phyloP scores from a whole-genome alignment of 37 sponge, comb jelly and placozoan species.

The Chondrosia reniformis region DNA sequence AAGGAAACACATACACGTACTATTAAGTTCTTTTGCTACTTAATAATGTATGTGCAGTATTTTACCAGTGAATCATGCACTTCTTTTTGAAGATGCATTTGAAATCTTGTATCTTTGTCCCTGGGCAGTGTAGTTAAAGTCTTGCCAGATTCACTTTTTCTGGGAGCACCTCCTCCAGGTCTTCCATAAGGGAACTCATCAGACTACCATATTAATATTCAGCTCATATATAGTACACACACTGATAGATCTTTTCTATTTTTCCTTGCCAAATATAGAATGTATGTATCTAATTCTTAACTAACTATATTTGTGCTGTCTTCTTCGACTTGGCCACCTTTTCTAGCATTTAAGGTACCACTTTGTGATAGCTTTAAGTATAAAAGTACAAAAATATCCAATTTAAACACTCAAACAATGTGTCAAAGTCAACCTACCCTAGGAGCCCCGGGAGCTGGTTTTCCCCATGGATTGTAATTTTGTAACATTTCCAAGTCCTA shows the following conservation, averaged over 20 bases:
- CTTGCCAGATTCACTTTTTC: slow-evolving; percentile 32
- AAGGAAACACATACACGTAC: no score
- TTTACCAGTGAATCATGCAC: slow-evolving; percentile 46
- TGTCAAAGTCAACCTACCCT: slow-evolving; percentile 5
- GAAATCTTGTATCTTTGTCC: slow-evolving; percentile 47
- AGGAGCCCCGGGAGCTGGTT: slow-evolving; percentile 45
- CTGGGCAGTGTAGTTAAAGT: neutral
- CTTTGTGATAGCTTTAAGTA: neutral
- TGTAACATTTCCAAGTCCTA: slow-evolving; percentile 7
- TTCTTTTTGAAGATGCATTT: slow-evolving; percentile 35
- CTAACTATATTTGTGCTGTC: no score
- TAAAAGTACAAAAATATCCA: neutral
- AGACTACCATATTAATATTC: no score
- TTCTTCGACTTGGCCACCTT: no score
- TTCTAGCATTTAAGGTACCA: no score
- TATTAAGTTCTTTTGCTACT: no score
- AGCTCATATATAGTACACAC: no score
- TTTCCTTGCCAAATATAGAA: no score
- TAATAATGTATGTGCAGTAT: no score
- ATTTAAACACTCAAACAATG: neutral
- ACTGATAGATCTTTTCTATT: no score
- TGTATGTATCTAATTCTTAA: no score
- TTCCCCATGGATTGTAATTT: slow-evolving; percentile 53
- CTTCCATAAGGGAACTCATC: neutral
- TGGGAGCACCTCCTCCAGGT: neutral